Evolutionary conservation across 2,888 invertebrate species (phyloP), one percentile per base, ranked within the genome.

Genomic region (Limnephilus auricula): DNA sequence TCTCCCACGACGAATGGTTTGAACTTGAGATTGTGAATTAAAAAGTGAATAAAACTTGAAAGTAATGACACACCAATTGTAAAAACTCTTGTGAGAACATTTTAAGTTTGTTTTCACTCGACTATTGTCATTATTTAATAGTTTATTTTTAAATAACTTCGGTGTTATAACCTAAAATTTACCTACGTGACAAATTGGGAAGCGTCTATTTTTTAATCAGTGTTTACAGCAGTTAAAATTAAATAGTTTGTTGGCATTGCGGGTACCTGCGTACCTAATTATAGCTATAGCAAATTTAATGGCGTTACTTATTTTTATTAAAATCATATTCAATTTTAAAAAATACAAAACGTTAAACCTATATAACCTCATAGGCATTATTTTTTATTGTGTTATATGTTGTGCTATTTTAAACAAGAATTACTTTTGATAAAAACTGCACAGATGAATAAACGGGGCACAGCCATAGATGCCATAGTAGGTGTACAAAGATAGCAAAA

Each of bases 141-240:
- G 50, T 87, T 87, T 87, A 87, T 87, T 87, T 87, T 87, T 87
- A 87, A 87, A 89, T 79, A 89, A 79, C 79, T 89, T 89, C 37
- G 34, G 34, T 34, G 34, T 31, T 65, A 37, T 79, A 89, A 79
- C 89, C 79, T 89, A 79, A 89, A 89, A 89, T 37, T 89, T n/a
- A 79, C 89, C 37, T 87, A 79, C 89, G 79, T 30, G 89, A 89
- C 89, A 79, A 89, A 89, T 79, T 30, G 18, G 79, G 87, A 79
- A 79, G 89, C 89, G 89, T 89, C 89, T 89, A 89, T 89, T 89
- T 89, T 79, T 79, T 89, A 40, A 32, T 45, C 34, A 34, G 25
- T 65, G 65, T 65, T 65, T 65, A n/a, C 65, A 65, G 18, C 25
- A 25, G 65, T 65, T n/a, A n/a, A 65, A 65, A 65, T 65, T 65